These are phyloP conservation scores for Gobius niger DNA, from an alignment of 2,113 vertebrate species.

Conservation along the genomic window DNA sequence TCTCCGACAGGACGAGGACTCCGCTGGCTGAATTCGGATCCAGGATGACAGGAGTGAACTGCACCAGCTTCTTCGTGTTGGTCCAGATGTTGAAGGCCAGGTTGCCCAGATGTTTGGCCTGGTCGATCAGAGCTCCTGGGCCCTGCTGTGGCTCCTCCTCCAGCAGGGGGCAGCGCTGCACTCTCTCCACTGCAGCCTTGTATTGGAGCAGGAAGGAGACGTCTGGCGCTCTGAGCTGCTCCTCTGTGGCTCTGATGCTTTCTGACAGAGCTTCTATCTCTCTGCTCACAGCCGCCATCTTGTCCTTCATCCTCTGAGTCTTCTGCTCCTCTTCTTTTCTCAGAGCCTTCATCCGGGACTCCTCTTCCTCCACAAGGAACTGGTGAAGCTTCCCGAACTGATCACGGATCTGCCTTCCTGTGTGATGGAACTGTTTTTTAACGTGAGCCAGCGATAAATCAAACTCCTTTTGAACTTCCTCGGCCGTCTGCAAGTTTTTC, in stretches of 20 bases:
- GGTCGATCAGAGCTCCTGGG: constrained; percentile 2
- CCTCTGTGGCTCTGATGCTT: not conserved
- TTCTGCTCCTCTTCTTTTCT: not conserved
- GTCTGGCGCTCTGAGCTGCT: not conserved
- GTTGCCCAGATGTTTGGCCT: constrained; percentile 5
- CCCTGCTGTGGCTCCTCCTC: not conserved
- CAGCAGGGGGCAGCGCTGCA: not conserved
- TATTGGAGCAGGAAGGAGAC: constrained; percentile 2
- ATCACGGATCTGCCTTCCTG: not conserved
- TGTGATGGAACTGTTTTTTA: not conserved
- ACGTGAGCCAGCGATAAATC: not conserved
- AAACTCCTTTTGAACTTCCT: not conserved
- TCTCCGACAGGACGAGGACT: not conserved
- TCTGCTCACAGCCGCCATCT: no score
- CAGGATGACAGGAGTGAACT: constrained; percentile 3
- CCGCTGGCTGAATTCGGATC: not conserved
- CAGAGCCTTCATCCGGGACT: not conserved
- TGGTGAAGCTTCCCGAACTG: not conserved
- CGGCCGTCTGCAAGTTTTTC: not conserved
- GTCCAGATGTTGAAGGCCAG: no score
- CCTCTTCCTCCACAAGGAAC: not conserved
- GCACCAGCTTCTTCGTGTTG: no score
- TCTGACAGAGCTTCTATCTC: no score
- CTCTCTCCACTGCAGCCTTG: constrained; percentile 7
- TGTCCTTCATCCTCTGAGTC: no score